These are phyloP conservation scores for Pachyseris speciosa DNA, from an alignment of 64 coral and sea anemone species.

Conservation along the genomic window DNA sequence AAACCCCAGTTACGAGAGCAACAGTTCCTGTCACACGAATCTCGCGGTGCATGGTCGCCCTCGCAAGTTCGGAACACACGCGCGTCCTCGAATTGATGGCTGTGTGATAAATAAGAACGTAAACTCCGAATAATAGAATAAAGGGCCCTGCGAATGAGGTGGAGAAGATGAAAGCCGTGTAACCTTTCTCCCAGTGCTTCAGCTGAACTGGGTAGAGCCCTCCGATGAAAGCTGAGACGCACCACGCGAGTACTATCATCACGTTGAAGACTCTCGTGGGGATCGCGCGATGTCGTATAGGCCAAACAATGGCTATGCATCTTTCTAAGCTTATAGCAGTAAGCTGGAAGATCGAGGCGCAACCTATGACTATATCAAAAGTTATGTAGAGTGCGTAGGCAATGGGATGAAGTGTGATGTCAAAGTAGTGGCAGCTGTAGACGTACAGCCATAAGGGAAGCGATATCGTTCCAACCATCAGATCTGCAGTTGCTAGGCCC, in stretches of 20 bases:
- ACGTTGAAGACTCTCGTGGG: constrained; percentile 24
- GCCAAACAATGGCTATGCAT: constrained; percentile 78
- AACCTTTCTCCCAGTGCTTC: constrained; percentile 24
- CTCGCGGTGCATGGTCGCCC: constrained; percentile 31
- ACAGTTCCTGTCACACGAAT: constrained; percentile 59
- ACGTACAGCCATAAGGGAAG: constrained; percentile 76
- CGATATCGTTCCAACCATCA: constrained; percentile 70
- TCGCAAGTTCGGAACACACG: neutral
- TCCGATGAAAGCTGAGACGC: constrained; percentile 44
- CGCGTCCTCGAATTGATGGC: neutral
- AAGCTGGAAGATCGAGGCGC: constrained; percentile 88
- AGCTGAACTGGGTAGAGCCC: constrained; percentile 53
- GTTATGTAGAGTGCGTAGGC: constrained; percentile 49
- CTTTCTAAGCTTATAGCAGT: constrained; percentile 87
- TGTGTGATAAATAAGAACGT: constrained; percentile 58
- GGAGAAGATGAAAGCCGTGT: constrained; percentile 56
- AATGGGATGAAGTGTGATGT: neutral
- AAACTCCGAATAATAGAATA: constrained; percentile 61
- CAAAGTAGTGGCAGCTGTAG: constrained; percentile 36
- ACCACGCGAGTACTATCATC: constrained; percentile 65
- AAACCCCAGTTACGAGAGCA: constrained; percentile 58
- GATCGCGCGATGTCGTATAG: constrained; percentile 52
- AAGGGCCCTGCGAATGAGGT: constrained; percentile 71
- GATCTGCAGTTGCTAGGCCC: constrained; percentile 73
- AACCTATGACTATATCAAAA: constrained; percentile 77